Evolutionary conservation across 2,113 vertebrate species (phyloP), one percentile per base, ranked within the genome.

Genomic region (Poecilia latipinna): DNA sequence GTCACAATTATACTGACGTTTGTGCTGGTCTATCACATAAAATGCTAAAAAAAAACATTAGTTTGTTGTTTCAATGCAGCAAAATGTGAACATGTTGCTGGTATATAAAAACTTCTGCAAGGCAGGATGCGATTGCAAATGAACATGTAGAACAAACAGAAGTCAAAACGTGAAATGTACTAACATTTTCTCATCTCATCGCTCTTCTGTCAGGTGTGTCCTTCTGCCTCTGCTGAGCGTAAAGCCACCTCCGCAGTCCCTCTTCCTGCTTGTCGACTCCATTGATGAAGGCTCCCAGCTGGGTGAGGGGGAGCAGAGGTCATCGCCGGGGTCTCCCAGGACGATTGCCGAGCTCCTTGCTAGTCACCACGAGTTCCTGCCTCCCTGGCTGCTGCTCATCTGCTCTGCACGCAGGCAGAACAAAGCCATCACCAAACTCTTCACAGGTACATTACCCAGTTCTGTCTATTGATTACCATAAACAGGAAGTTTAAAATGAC

Each of bases 401-500:
- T 99, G 97, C 85, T 99, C 98, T 0, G 96, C 97, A 15, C 95
- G 98, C 4, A 95, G 97, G 1, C 98, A 99, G 92, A 99, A 97
- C 86, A 99, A 97, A 92, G 95, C 96, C 83, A 96, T 98, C 77
- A 98, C 97, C 75, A 98, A 98, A 89, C 96, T 98, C 86, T 99
- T 99, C 92, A 97, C 97, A 85, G 97, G 98, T 99, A 92, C 92
- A 29, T 28, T 8, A 1, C 11, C 8, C 13, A 0, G 13, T 29
- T 66, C 17, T 28, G 28, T 66, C 32, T 13, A 1, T 26, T 29
- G 17, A 7, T 39, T 64, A 48, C 65, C 15, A 62, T 26, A 33
- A 44, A 48, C 17, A 37, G 5, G 13, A 33, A 28, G 4, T 77
- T 65, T 12, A 4, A 84, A 42, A 28, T 17, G 70, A 63, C 65